Conservation (phyloP, 2,113 vertebrate species). For the Cnemophilus loriae region DNA sequence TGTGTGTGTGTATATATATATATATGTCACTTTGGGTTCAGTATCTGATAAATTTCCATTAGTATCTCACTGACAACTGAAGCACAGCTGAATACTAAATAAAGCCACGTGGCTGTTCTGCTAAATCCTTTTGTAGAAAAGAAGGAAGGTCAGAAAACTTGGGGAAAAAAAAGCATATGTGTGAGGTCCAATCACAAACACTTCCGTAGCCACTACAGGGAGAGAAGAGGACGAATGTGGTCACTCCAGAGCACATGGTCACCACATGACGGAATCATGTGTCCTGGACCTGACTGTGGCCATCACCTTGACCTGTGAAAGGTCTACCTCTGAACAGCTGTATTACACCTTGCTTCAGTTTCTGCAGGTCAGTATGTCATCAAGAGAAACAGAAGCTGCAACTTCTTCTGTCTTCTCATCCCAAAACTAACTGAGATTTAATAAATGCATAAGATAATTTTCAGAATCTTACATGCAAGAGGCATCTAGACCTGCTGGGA, state of each 20-base stretch:
- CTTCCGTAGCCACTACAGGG: not conserved
- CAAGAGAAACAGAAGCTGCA: not conserved
- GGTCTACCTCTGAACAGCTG: not conserved
- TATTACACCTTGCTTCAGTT: not conserved
- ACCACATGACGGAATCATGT: accelerated
- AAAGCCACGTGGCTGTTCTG: not conserved
- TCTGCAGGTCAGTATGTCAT: not conserved
- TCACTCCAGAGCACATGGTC: not conserved
- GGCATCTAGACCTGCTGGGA: not conserved
- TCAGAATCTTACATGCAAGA: not conserved
- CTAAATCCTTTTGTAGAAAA: not conserved
- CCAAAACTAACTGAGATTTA: not conserved
- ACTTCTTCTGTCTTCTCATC: not conserved
- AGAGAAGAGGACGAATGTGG: not conserved
- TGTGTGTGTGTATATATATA: too few species aligned
- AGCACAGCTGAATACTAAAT: slow-evolving; percentile 19
- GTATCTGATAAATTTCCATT: slow-evolving; percentile 10
- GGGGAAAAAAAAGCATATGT: not conserved
- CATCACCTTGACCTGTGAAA: not conserved
- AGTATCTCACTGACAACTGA: not conserved
- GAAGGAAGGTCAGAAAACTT: not conserved
- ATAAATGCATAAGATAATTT: not conserved
- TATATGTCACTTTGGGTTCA: not conserved
- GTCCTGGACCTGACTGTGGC: not conserved
- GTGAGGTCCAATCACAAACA: not conserved